Evolutionary conservation across 2,113 vertebrate genomes (phyloP).

Genomic region (Zootoca vivipara): DNA sequence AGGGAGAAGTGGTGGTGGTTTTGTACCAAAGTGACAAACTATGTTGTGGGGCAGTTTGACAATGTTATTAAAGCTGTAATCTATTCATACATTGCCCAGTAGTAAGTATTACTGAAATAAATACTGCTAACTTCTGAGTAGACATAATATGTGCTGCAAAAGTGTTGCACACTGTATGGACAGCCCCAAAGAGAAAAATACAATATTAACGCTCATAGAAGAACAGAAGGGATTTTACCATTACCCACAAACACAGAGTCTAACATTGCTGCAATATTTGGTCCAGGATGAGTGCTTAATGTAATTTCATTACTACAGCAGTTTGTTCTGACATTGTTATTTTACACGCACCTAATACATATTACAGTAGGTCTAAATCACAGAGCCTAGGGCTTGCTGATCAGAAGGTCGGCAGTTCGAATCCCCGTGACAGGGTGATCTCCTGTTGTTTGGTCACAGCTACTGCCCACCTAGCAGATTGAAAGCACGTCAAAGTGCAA

Average conservation of each 20-base stretch:
- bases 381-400: too few relatives aligned
- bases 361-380: conserved; percentile 32
- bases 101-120: too few relatives aligned
- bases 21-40: background rate
- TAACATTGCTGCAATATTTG: conserved; percentile 23
- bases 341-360: conserved; percentile 38
- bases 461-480: too few relatives aligned
- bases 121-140: too few relatives aligned
- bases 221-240: background rate
- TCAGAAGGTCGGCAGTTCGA: too few relatives aligned
- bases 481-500: too few relatives aligned
- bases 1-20: background rate
- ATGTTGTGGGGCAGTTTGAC: background rate
- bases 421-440: too few relatives aligned
- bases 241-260: conserved; percentile 18
- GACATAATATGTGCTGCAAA: too few relatives aligned
- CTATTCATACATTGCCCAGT: background rate
- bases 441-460: too few relatives aligned
- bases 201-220: background rate
- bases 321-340: conserved; percentile 55
- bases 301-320: conserved; percentile 49
- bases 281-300: conserved; percentile 42
- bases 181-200: conserved; percentile 11
- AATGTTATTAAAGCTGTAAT: background rate
- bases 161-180: background rate